Evolutionary conservation across 2,888 invertebrate genomes (phyloP).

Genomic region (Sarcophaga carnaria): DNA sequence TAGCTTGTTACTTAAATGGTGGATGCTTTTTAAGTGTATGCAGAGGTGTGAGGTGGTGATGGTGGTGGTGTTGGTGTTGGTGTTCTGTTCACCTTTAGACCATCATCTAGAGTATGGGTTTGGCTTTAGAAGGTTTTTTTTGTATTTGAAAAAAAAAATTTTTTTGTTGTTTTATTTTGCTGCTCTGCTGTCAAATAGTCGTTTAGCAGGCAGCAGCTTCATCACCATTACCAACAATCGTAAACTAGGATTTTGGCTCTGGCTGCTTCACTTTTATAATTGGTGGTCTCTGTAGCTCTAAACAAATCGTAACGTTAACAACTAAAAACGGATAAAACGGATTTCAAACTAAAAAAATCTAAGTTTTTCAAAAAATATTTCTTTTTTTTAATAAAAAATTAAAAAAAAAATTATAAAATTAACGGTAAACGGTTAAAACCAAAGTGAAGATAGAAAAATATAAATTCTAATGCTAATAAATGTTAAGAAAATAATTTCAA

Average conservation of each 20-base stretch:
- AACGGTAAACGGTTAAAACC: conserved; percentile 20
- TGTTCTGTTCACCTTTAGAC: not conserved
- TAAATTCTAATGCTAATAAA: not conserved
- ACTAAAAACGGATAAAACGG: conserved; percentile 69
- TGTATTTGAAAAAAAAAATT: not conserved
- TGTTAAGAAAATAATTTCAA: conserved; percentile 35
- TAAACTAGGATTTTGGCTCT: conserved; percentile 41
- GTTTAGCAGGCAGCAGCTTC: conserved; percentile 55
- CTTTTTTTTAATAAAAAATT: not conserved
- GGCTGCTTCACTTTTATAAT: conserved; percentile 78
- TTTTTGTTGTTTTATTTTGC: conserved; percentile 57
- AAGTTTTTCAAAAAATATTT: not conserved
- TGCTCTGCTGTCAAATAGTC: conserved; percentile 68
- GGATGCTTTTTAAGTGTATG: conserved; percentile 30
- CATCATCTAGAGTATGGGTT: conserved; percentile 72
- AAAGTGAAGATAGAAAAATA: too few relatives aligned
- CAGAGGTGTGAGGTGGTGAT: conserved; percentile 7
- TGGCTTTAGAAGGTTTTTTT: conserved; percentile 76
- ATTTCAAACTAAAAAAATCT: conserved; percentile 39
- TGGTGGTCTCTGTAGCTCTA: conserved; percentile 78
- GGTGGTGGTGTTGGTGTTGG: conserved; percentile 63
- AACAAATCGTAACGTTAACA: conserved; percentile 78
- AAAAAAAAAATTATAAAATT: conserved; percentile 49
- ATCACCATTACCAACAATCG: conserved; percentile 31
- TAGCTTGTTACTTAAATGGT: conserved; percentile 43